Conservation (phyloP, 2,888 invertebrate genomes). For the Hedya salicella region DNA sequence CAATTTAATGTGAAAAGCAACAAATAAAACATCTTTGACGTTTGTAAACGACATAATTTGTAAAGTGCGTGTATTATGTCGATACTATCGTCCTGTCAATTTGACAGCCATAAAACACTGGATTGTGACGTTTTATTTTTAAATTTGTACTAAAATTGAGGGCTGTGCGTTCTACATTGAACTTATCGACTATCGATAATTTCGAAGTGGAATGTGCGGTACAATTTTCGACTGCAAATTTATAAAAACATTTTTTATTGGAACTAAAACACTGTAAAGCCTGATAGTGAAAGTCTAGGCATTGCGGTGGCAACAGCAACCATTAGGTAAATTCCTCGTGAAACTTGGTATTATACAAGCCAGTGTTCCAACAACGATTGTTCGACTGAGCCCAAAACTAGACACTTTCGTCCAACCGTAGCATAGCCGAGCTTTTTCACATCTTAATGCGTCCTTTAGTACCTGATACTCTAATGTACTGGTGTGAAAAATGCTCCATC, state of each 20-base stretch:
- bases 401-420: slow-evolving; percentile 78
- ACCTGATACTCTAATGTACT: slow-evolving; percentile 50
- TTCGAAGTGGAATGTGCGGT: slow-evolving; percentile 20
- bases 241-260: background rate
- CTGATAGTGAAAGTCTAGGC: background rate
- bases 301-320: background rate
- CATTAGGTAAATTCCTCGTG: background rate
- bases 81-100: slow-evolving; percentile 8
- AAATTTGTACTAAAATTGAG: slow-evolving; percentile 8
- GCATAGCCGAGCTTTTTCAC: slow-evolving; percentile 69
- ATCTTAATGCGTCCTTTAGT: slow-evolving; percentile 46
- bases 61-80: slow-evolving; percentile 8
- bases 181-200: slow-evolving; percentile 26
- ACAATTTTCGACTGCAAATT: slow-evolving; percentile 11
- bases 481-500: slow-evolving; percentile 65
- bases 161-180: slow-evolving; percentile 19
- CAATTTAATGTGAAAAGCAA: background rate
- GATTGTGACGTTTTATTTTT: slow-evolving; percentile 21
- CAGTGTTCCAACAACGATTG: slow-evolving; percentile 37
- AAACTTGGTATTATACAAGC: slow-evolving; percentile 3
- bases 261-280: background rate
- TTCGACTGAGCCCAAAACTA: slow-evolving; percentile 38
- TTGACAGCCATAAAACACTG: slow-evolving; percentile 27
- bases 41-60: background rate
- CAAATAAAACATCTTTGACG: background rate